A percentile compares a stretch with the other conserved stretches of the same genome.
phyloP scores from a whole-genome alignment of 1,140 invertebrate genomes.

The Magallana ariakensis region DNA sequence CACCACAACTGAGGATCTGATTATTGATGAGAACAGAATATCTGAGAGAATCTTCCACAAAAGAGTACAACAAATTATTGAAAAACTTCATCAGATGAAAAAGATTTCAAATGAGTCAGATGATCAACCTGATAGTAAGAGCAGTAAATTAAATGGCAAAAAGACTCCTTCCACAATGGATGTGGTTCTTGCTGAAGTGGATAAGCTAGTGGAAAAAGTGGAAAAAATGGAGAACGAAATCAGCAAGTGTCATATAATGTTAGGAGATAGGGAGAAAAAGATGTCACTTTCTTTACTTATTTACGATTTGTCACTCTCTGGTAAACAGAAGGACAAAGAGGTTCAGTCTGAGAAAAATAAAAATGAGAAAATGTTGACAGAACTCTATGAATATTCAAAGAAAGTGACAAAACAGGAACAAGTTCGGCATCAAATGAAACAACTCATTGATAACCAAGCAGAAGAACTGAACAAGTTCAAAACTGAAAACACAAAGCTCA shows the following conservation, averaged over 20 bases:
- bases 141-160: slow-evolving; percentile 30
- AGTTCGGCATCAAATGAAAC: slow-evolving; percentile 53
- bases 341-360: slow-evolving; percentile 59
- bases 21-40: background rate
- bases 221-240: slow-evolving; percentile 60
- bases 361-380: slow-evolving; percentile 62
- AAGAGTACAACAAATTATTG: slow-evolving; percentile 49
- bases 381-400: slow-evolving; percentile 65
- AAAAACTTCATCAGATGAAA: slow-evolving; percentile 60
- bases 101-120: slow-evolving; percentile 13
- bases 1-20: slow-evolving; percentile 14
- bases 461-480: slow-evolving; percentile 63
- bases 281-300: slow-evolving; percentile 57
- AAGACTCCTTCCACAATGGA: slow-evolving; percentile 40
- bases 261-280: slow-evolving; percentile 62
- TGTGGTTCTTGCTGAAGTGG: slow-evolving; percentile 47
- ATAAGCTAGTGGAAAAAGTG: slow-evolving; percentile 55
- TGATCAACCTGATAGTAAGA: background rate
- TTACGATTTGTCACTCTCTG: slow-evolving; percentile 54
- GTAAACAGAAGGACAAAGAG: slow-evolving; percentile 56
- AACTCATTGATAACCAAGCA: slow-evolving; percentile 53
- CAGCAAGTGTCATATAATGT: slow-evolving; percentile 61
- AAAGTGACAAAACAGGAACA: slow-evolving; percentile 64
- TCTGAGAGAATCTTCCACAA: slow-evolving; percentile 38
- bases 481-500: slow-evolving; percentile 53